A percentile compares a stretch with the other conserved stretches of the same genome.
These are phyloP conservation scores for Aptenodytes patagonicus DNA, from an alignment of 2,113 vertebrate genomes.

Conservation along the genomic window DNA sequence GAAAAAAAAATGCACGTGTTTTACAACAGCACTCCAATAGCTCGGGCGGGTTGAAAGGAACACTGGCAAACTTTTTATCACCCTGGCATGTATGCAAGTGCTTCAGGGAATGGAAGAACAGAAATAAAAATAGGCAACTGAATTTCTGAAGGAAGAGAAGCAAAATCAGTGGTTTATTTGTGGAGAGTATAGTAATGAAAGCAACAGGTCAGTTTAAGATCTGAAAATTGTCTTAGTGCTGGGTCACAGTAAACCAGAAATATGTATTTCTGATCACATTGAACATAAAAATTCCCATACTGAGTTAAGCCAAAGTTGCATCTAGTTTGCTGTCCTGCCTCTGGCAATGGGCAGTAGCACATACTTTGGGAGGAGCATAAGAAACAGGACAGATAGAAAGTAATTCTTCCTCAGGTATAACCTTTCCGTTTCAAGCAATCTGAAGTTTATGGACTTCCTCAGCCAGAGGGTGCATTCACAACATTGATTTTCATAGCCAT, in stretches of 20 bases:
- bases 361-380: neutral
- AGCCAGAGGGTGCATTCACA: constrained; percentile 9
- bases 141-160: neutral
- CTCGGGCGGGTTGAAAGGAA: neutral
- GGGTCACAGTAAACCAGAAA: neutral
- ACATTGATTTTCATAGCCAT: constrained; percentile 33
- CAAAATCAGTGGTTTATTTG: neutral
- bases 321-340: neutral
- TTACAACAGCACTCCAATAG: neutral
- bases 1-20: neutral
- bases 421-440: neutral
- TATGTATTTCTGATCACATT: neutral
- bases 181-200: neutral
- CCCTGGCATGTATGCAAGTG: neutral
- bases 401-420: neutral
- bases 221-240: neutral
- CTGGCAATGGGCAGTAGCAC: neutral
- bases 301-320: neutral
- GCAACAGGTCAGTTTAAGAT: neutral
- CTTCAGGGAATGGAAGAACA: neutral
- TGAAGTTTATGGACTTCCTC: neutral
- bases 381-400: neutral
- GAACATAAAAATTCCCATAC: neutral
- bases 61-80: neutral
- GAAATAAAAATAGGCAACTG: neutral